phyloP scores from a whole-genome alignment of 2,888 invertebrate genomes.

The Leptogaster cylindrica region DNA sequence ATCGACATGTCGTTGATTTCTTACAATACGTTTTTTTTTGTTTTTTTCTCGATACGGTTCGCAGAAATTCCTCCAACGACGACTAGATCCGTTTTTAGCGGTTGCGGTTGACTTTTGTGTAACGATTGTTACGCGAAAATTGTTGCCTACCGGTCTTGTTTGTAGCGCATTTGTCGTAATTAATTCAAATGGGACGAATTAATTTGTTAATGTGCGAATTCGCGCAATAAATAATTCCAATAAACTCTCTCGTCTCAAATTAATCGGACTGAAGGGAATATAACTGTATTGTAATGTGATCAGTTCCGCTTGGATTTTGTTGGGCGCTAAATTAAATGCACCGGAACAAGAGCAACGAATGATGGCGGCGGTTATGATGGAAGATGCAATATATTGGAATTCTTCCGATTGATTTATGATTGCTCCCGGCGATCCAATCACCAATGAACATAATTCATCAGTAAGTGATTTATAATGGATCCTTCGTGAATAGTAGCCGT shows the following conservation, averaged over 20 bases:
- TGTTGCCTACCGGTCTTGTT: slow-evolving; percentile 12
- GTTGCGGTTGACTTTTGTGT: slow-evolving; percentile 19
- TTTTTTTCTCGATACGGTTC: too few relatives aligned
- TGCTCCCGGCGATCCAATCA: too few relatives aligned
- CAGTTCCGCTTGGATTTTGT: slow-evolving; percentile 20
- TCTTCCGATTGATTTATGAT: slow-evolving; percentile 24
- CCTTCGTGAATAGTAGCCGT: too few relatives aligned
- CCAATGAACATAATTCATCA: too few relatives aligned
- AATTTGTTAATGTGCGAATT: slow-evolving; percentile 21
- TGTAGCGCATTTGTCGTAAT: slow-evolving; percentile 3
- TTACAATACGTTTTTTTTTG: too few relatives aligned
- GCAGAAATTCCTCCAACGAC: slow-evolving; percentile 4
- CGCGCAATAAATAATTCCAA: slow-evolving; percentile 7
- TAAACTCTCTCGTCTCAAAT: slow-evolving; percentile 30
- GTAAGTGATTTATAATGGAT: too few relatives aligned
- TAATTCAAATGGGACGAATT: slow-evolving; percentile 16
- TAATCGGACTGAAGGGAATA: slow-evolving; percentile 17
- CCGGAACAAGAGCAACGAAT: slow-evolving; percentile 15
- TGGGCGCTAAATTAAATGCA: slow-evolving; percentile 6
- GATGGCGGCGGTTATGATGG: too few relatives aligned
- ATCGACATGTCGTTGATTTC: too few relatives aligned
- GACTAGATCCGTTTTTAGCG: slow-evolving; percentile 30
- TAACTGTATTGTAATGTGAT: background rate
- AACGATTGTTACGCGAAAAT: slow-evolving; percentile 21
- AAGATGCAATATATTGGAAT: too few relatives aligned